Conservation (phyloP, 2,113 vertebrate species). For the Pheucticus melanocephalus region DNA sequence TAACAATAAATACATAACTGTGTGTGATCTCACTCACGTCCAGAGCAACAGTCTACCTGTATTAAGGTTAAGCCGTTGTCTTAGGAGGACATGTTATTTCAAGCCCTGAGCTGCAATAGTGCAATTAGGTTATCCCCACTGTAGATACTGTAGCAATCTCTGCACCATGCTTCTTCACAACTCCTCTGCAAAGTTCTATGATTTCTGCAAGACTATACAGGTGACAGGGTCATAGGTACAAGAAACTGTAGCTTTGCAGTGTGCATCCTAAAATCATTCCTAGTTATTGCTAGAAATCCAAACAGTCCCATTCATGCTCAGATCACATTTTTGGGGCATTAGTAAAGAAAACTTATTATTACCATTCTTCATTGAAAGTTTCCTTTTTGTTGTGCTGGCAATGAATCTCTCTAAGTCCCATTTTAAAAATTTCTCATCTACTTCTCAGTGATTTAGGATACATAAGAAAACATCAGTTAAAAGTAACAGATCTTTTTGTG, state of each 20-base stretch:
- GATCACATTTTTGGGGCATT: not conserved
- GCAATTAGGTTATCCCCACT: not conserved
- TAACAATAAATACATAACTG: not conserved
- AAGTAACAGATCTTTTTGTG: not conserved
- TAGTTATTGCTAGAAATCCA: not conserved
- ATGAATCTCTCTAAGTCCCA: not conserved
- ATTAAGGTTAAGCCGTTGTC: not conserved
- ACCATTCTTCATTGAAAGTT: not conserved
- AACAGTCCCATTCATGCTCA: not conserved
- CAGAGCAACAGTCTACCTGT: not conserved
- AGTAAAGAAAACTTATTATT: not conserved
- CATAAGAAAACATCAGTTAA: not conserved
- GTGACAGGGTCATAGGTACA: not conserved
- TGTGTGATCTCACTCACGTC: no score
- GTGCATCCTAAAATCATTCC: not conserved
- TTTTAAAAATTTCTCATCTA: not conserved
- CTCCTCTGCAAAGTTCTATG: not conserved
- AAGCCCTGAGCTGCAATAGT: not conserved
- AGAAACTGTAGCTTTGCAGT: not conserved
- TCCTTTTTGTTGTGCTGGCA: not conserved
- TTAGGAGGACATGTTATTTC: not conserved
- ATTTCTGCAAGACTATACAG: not conserved
- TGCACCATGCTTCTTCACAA: not conserved
- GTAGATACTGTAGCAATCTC: not conserved
- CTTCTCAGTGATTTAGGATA: not conserved